Base-by-base conservation (phyloP, 2,888 invertebrate genomes). In the Stratiomys singularior region DNA sequence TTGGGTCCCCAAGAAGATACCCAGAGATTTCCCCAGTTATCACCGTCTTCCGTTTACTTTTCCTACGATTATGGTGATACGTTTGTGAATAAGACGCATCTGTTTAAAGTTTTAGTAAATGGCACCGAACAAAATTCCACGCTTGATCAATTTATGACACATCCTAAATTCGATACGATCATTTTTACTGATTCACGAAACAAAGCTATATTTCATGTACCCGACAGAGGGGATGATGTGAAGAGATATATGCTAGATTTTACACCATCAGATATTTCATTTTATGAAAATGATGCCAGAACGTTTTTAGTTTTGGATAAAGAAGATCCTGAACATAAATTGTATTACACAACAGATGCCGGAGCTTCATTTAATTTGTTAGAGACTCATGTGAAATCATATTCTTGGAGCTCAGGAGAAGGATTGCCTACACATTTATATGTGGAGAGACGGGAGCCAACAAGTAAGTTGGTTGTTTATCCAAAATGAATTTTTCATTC, bases 41-140 rank as follows among this genome's bases (percentile, higher is more conserved):
- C 95, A 66, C 91, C 93, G 27, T 91, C 83, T 18, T 81, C 82
- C 25, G 82, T 96, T 27, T 96, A 93, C 85, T 93, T 96, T 83
- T 96, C 96, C 5, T 93, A 93, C 84, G 92, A 97, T 86, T 96
- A 96, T 86, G 97, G 97, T 11, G 91, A 92, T 82, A 92, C 90
- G 1, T 97, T 95, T 84, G 88, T 88, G 1, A 93, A 94, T 84
- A 93, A 93, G 86, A 93, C 93, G 0, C 90, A 92, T 71, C 87
- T 87, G 78, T 93, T 95, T 84, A 89, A 87, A 80, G 84, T 93
- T 71, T 86, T 89, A 3, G 88, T 90, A 80, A 87, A 88, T 1
- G 85, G 87, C 46, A 89, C 89, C 83, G 88, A 88, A 81, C 79
- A 84, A n/a, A 90, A 91, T 85, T 93, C 96, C 0, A 91, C 92